Percentiles rank a stretch among this genome's conserved stretches.
Conservation (phyloP, 1,140 invertebrate genomes). For the Leptinotarsa defecta region DNA sequence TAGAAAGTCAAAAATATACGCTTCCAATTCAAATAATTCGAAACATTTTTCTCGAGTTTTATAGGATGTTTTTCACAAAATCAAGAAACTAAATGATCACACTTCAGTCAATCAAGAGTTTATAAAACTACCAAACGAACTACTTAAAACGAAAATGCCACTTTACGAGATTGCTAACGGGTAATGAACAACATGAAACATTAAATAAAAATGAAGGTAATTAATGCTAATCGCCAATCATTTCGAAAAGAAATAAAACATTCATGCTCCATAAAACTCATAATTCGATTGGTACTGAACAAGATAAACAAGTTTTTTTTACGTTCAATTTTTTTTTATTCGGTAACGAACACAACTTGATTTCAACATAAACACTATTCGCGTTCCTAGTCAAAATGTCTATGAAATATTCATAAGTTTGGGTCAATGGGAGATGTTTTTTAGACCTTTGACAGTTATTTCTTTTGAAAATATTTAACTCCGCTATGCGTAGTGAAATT, state of each 20-base stretch:
- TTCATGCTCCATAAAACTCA: background rate
- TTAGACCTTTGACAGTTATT: too few relatives aligned
- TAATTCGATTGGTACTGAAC: background rate
- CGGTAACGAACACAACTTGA: background rate
- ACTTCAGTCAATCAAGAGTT: too few relatives aligned
- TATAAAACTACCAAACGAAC: too few relatives aligned
- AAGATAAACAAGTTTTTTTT: background rate
- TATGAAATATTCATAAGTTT: background rate
- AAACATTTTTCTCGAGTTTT: too few relatives aligned
- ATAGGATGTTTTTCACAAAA: too few relatives aligned
- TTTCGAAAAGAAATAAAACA: conserved; percentile 6
- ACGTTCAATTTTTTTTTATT: background rate
- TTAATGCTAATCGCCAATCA: background rate
- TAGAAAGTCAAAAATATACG: too few relatives aligned
- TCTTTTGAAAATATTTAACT: too few relatives aligned
- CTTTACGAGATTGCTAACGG: background rate
- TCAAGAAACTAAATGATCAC: too few relatives aligned
- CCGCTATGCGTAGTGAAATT: too few relatives aligned
- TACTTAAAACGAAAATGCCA: background rate
- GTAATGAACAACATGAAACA: background rate
- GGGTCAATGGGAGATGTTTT: background rate
- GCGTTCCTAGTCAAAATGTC: background rate
- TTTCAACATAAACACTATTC: background rate
- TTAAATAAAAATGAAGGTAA: background rate
- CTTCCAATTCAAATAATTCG: too few relatives aligned